Evolutionary conservation across 2,888 invertebrate species (phyloP).

Genomic region (Glomeris marginata): DNA sequence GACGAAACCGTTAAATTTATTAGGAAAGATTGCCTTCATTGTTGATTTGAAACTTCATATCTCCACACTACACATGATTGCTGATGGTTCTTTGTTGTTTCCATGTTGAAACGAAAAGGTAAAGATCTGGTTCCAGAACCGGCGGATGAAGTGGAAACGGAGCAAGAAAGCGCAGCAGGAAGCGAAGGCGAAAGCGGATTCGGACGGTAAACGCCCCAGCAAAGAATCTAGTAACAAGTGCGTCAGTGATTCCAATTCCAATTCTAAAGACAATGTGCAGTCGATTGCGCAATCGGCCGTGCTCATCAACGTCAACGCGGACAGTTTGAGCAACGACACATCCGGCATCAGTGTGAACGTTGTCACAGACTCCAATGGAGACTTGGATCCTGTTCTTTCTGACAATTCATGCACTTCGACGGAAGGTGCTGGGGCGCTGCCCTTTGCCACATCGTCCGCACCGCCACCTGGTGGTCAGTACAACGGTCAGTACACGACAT

Average conservation of each 20-base stretch:
- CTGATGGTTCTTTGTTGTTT: conserved; percentile 23
- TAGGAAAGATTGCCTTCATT: too few species aligned
- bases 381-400: too few species aligned
- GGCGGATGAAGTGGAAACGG: conserved; percentile 97
- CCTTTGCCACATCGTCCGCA: not conserved
- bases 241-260: not conserved
- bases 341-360: not conserved
- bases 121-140: conserved; percentile 97
- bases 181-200: conserved; percentile 44
- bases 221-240: conserved; percentile 11
- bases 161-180: conserved; percentile 79
- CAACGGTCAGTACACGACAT: conserved; percentile 2
- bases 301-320: not conserved
- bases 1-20: too few species aligned
- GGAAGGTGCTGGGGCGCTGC: too few species aligned
- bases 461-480: conserved; percentile 3
- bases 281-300: not conserved
- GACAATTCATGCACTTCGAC: too few species aligned
- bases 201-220: conserved; percentile 19
- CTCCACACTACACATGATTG: too few species aligned
- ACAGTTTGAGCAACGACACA: conserved; percentile 6
- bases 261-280: conserved; percentile 7
- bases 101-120: conserved; percentile 43
- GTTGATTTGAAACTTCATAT: too few species aligned
- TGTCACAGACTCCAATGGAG: not conserved